A percentile compares a stretch with the other conserved stretches of the same genome.
Conservation (phyloP, 2,888 invertebrate genomes). For the Cybosia mesomella region DNA sequence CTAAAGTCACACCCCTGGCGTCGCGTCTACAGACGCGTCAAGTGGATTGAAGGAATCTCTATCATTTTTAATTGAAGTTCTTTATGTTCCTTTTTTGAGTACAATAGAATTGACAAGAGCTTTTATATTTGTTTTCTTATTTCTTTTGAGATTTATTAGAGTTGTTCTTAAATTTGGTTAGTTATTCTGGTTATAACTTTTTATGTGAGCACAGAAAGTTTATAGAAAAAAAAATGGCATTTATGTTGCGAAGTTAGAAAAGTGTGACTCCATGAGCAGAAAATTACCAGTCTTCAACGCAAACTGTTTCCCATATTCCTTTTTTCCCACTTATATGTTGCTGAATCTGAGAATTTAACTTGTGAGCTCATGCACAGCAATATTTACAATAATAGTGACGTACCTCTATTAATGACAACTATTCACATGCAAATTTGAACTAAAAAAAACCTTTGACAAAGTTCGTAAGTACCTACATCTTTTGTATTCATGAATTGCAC, state of each 20-base stretch:
- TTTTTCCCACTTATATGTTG: neutral
- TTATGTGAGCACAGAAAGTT: neutral
- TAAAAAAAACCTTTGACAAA: neutral
- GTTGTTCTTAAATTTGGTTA: slow-evolving; percentile 9
- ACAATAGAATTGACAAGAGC: slow-evolving; percentile 8
- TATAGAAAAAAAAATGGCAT: neutral
- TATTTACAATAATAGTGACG: neutral
- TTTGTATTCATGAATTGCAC: slow-evolving; percentile 19
- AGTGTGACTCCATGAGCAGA: neutral
- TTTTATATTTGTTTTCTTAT: slow-evolving; percentile 11
- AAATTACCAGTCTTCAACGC: neutral
- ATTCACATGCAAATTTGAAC: neutral
- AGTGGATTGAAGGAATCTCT: slow-evolving; percentile 41
- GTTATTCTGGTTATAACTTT: neutral
- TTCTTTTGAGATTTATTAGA: slow-evolving; percentile 7
- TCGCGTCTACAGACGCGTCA: slow-evolving; percentile 39
- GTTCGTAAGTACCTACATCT: neutral
- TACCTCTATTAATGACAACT: no score
- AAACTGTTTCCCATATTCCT: neutral
- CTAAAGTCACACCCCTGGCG: slow-evolving; percentile 39
- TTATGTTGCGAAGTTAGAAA: neutral
- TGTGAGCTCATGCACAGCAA: neutral
- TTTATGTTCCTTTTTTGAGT: slow-evolving; percentile 23
- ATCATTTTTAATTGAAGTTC: slow-evolving; percentile 49
- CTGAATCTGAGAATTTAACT: neutral